Evolutionary conservation across 1,140 invertebrate genomes (phyloP).

Genomic region (Centruroides sculpturatus): DNA sequence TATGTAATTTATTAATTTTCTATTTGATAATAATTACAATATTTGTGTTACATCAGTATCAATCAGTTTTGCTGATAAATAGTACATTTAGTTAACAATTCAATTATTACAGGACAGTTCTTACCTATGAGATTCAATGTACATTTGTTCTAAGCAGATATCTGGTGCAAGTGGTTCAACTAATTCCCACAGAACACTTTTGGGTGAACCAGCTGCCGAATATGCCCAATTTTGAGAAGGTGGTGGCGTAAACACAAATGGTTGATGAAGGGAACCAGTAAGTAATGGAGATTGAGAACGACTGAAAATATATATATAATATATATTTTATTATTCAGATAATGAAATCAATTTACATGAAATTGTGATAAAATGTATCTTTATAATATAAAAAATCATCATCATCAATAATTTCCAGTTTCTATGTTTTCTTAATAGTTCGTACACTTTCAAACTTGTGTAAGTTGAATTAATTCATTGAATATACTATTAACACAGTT

Average conservation of each 20-base stretch:
- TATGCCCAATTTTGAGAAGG: conserved; percentile 19
- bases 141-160: conserved; percentile 78
- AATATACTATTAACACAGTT: too few species aligned
- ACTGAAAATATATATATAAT: conserved; percentile 16
- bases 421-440: too few species aligned
- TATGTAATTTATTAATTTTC: too few species aligned
- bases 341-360: background rate
- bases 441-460: too few species aligned
- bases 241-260: conserved; percentile 20
- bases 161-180: conserved; percentile 61
- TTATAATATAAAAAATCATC: background rate
- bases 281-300: conserved; percentile 27
- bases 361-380: background rate
- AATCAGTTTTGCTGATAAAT: too few species aligned
- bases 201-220: background rate
- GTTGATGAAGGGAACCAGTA: conserved; percentile 15
- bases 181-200: conserved; percentile 17
- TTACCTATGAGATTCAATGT: conserved; percentile 35
- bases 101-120: too few species aligned
- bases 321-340: background rate
- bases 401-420: too few species aligned
- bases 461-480: too few species aligned
- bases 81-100: too few species aligned
- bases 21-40: too few species aligned
- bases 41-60: too few species aligned